Evolutionary conservation across 2,797 vertebrate species (phyloP).

Genomic region (Trematocara caparti): DNA sequence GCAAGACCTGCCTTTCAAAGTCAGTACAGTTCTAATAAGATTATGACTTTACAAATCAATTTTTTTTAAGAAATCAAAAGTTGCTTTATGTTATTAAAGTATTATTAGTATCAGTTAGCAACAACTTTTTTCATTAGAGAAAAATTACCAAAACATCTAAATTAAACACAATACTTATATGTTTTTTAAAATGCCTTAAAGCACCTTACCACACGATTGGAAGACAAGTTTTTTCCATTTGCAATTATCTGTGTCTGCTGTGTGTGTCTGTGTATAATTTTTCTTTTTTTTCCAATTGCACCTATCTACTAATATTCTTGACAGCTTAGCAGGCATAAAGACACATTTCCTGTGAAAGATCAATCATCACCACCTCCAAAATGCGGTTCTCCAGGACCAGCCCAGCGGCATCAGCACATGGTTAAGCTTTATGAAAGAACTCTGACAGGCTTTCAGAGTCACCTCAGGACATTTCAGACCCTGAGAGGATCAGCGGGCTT

Average conservation of each 20-base stretch:
- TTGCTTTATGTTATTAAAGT: neutral
- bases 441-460: constrained; percentile 46
- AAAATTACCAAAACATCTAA: neutral
- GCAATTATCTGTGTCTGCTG: neutral
- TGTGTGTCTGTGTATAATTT: neutral
- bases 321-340: constrained; percentile 42
- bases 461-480: constrained; percentile 43
- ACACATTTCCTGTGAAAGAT: constrained; percentile 54
- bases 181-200: neutral
- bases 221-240: neutral
- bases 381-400: constrained; percentile 37
- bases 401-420: constrained; percentile 37
- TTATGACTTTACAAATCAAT: neutral
- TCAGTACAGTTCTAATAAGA: neutral
- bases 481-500: constrained; percentile 39
- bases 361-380: constrained; percentile 36
- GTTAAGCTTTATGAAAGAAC: constrained; percentile 52
- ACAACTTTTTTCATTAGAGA: neutral
- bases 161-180: neutral
- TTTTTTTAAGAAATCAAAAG: neutral
- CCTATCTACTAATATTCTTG: constrained; percentile 16
- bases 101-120: neutral
- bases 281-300: neutral
- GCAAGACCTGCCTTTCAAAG: neutral
- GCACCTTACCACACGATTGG: neutral